Conservation (phyloP, 2,888 invertebrate species). For the Ichneumoninae sp. region DNA sequence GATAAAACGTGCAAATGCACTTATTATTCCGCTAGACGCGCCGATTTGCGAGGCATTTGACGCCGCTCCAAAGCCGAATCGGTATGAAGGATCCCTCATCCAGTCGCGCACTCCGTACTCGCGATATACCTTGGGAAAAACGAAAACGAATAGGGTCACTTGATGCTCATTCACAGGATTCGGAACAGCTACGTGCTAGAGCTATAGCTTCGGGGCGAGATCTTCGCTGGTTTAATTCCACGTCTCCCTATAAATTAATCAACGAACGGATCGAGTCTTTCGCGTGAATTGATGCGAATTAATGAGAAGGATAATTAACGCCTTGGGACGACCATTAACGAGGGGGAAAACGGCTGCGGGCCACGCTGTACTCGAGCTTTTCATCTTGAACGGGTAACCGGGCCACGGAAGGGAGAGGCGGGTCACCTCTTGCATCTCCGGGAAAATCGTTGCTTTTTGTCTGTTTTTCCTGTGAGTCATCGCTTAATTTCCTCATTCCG, state of each 20-base stretch:
- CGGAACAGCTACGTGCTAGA: background rate
- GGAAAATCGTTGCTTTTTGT: background rate
- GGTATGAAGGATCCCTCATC: constrained; percentile 8
- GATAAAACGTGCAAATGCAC: constrained; percentile 67
- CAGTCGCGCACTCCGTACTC: background rate
- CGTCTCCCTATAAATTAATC: constrained; percentile 26
- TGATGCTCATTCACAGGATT: background rate
- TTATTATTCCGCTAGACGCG: constrained; percentile 66
- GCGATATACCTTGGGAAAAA: constrained; percentile 10
- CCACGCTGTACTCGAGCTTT: constrained; percentile 17
- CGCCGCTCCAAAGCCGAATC: constrained; percentile 12
- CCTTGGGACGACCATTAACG: constrained; percentile 38
- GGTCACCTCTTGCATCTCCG: background rate
- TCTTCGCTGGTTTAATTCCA: background rate
- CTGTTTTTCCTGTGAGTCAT: background rate
- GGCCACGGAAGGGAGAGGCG: too few species aligned
- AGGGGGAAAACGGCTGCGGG: constrained; percentile 12
- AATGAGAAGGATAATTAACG: constrained; percentile 51
- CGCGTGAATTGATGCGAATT: constrained; percentile 41
- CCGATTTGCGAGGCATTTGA: constrained; percentile 48
- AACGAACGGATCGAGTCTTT: constrained; percentile 19
- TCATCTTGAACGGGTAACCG: background rate
- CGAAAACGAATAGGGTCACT: constrained; percentile 22
- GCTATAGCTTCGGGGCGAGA: background rate
- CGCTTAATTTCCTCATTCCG: background rate